Base-by-base conservation (phyloP, 2,888 invertebrate species). In the Clunio marinus region DNA sequence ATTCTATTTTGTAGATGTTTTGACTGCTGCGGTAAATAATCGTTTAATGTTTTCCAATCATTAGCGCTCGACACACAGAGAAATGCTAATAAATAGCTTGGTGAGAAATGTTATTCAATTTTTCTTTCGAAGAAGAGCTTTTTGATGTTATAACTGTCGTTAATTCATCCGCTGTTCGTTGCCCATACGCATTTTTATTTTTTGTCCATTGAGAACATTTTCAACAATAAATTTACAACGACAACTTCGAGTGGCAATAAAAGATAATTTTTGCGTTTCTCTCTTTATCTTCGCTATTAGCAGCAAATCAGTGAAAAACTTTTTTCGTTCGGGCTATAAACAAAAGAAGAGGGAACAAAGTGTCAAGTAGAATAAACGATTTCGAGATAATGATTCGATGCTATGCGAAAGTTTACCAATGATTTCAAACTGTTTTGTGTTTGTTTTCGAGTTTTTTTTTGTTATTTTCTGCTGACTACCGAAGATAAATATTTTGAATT, bases 1-100 rank as follows among this genome's bases (percentile, higher is more conserved):
- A 8, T 17, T 22, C 51, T 17, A 51, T 37, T 24, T 17, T 37
- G 37, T 41, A 28, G 41, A 25, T 20, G 27, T 46, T 63, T 25
- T 45, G 63, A 63, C 22, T 22, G 51, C 51, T 51, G 51, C 51
- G 51, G 51, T 22, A 20, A 51, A 51, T 51, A 51, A 41, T 41
- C 41, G 41, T 41, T 41, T 41, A 51, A 51, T 51, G 17, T 17
- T 51, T 22, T 51, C 17, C 51, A 22, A 51, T 51, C 15, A 51
- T 51, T 51, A 17, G 51, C 7, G 22, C 32, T 4, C 4, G 32
- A 7, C 5, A 32, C 4, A 4, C 10, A 7, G 32, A 7, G 4
- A 4, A 10, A 32, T 32, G 10, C 4, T 32, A 32, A 32, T 10
- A 32, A 32, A 32, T 32, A 10, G 5, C 32, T 32, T 4, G 32